Evolutionary conservation across 1,140 invertebrate species (phyloP), one percentile per base, ranked within the genome.

Genomic region (Bradysia coprophila): DNA sequence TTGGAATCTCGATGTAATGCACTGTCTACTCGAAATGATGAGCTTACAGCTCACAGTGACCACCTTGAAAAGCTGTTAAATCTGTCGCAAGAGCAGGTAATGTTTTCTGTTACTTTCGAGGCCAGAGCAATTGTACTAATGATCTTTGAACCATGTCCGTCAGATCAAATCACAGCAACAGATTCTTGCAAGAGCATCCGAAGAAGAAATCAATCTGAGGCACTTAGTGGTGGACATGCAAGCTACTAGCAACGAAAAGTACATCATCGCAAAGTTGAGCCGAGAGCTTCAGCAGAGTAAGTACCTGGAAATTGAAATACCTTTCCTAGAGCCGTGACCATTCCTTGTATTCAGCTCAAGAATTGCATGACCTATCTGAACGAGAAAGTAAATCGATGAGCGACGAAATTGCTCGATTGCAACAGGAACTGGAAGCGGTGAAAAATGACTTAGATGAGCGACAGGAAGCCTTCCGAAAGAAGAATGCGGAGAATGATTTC

Each of bases 181-280:
- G 39, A 24, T 59, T 18, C 46, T 60, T 16, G 57, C 56, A 38
- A 54, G 58, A 24, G 51, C 58, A 21, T 60, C 57, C 0, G 57
- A 60, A 38, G 59, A 60, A 22, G 57, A 60, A 31, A 56, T 60
- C 15, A 52, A 45, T n/a, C 28, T 60, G 32, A 48, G 57, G 9
- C 58, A 61, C 44, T 32, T 61, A 38, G 54, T 61, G 21, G 56
- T 58, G 1, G 58, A 61, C 51, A 41, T 61, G 2, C 58, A 61
- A 41, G 57, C 54, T 33, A 48, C 43, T 13, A 54, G 50, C 21
- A 46, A 52, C 18, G 57, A 60, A 19, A 61, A 61, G 24, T 45
- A 59, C 4, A 24, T 58, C 32, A 34, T 61, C 43, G 53, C 56
- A 21, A 61, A 59, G 40, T 50, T 52, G 6, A 51, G 56, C 22